Evolutionary conservation across 2,797 vertebrate species (phyloP), one percentile per base, ranked within the genome.

Genomic region (Chromis chromis): DNA sequence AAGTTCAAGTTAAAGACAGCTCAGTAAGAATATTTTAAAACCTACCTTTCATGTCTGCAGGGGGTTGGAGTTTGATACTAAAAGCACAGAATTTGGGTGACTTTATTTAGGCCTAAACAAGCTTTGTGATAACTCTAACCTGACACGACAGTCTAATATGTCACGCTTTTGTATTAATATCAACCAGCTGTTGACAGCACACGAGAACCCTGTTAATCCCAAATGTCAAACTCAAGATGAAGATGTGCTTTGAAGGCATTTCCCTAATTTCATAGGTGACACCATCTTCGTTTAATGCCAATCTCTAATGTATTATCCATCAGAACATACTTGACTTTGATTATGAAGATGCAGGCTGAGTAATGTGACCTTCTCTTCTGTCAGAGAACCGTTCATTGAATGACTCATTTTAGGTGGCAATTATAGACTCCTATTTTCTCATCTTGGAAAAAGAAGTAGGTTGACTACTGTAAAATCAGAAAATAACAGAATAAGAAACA

Each of bases 361-460:
- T 21, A 54, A 74, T 56, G 24, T 16, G 2, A 67, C 48, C 22
- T 14, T 39, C n/a, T 63, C n/a, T 65, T 70, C 74, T 54, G 60
- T 56, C 24, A 60, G 54, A 68, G 49, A 68, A 28, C 25, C 16
- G 62, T 61, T 56, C 4, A 48, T 31, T 78, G 3, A 72, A 33
- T 66, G 27, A 89, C 46, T 81, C 42, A 74, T 56, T 72, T 49
- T 13, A 58, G 62, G 33, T 39, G 16, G 39, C 12, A 71, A 81
- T 86, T 82, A 69, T 13, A 4, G 22, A 46, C 24, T 75, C 25
- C 28, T 39, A 48, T 67, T 74, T 39, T 70, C 25, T 66, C 46
- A 61, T 79, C 22, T 48, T 39, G 10, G 7, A 60, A 28, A 56
- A 61, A 66, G 53, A 11, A 27, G 42, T 14, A 31, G 67, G 27